phyloP scores from a whole-genome alignment of 2,888 invertebrate species.

The Branchipolynoe longqiensis region DNA sequence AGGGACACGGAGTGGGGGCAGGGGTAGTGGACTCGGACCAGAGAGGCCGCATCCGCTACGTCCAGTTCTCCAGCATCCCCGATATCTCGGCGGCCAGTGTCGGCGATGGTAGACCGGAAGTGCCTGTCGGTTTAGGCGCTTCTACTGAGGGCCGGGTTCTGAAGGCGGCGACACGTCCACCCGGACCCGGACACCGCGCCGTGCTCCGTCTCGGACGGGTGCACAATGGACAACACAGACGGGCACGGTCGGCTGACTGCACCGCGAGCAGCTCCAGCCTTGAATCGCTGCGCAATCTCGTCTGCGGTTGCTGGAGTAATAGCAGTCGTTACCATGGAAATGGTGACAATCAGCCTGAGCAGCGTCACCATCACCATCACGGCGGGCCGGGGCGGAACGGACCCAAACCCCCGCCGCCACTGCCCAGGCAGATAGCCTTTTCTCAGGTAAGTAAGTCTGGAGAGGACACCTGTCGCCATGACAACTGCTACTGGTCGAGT shows the following conservation, averaged over 20 bases:
- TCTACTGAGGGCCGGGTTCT: background rate
- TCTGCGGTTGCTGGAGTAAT: slow-evolving; percentile 34
- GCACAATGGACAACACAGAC: background rate
- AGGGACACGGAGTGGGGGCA: slow-evolving; percentile 2
- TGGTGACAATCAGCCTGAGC: slow-evolving; percentile 20
- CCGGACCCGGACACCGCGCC: background rate
- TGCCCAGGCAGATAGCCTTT: slow-evolving; percentile 16
- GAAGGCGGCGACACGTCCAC: background rate
- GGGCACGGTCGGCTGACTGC: slow-evolving; percentile 34
- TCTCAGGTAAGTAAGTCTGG: slow-evolving; percentile 32
- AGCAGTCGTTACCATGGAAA: slow-evolving; percentile 58
- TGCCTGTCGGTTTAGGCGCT: background rate
- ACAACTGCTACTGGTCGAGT: no score
- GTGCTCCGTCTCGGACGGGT: no score
- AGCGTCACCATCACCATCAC: background rate
- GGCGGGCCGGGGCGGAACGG: background rate
- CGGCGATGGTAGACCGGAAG: background rate
- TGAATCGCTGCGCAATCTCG: slow-evolving; percentile 31
- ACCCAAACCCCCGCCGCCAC: background rate
- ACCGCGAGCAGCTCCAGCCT: slow-evolving; percentile 12
- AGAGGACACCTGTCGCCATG: no score
- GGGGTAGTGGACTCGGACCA: background rate
- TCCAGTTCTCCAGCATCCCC: slow-evolving; percentile 50
- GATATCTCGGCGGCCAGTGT: slow-evolving; percentile 16
- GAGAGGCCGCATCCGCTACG: slow-evolving; percentile 31